phyloP scores from a whole-genome alignment of 2,888 invertebrate species.

The Dasysyrphus tricinctus region DNA sequence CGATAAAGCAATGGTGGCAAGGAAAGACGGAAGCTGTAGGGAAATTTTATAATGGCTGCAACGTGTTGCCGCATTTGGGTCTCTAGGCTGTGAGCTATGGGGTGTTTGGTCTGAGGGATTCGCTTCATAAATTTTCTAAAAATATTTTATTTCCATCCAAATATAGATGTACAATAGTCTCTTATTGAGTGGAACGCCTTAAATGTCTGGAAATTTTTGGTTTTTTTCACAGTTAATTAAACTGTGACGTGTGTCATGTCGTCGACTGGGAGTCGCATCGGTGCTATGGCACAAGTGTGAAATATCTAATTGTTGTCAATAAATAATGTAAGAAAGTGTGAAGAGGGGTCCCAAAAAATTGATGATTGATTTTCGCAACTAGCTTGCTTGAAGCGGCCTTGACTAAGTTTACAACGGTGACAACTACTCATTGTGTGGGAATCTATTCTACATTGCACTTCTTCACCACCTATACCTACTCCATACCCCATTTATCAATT shows the following conservation, averaged over 20 bases:
- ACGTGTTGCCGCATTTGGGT: neutral
- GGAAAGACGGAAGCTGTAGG: slow-evolving; percentile 7
- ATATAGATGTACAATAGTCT: neutral
- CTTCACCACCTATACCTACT: slow-evolving; percentile 6
- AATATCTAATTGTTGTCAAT: neutral
- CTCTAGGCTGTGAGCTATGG: neutral
- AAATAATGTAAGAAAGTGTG: neutral
- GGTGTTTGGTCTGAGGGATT: neutral
- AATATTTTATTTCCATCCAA: slow-evolving; percentile 14
- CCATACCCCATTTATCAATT: neutral
- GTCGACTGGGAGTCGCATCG: neutral
- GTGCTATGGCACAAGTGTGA: neutral
- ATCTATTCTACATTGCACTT: slow-evolving; percentile 15
- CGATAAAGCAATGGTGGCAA: neutral
- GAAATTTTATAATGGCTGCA: slow-evolving; percentile 19
- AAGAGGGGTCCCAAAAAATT: neutral
- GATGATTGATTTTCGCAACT: no score
- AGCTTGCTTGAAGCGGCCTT: neutral
- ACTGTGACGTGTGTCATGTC: neutral
- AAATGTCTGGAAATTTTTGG: neutral
- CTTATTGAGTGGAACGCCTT: neutral
- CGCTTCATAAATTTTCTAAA: slow-evolving; percentile 14
- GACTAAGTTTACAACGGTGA: neutral
- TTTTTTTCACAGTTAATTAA: slow-evolving; percentile 1
- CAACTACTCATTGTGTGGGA: slow-evolving; percentile 25